Evolutionary conservation across 2,888 invertebrate species (phyloP).

Genomic region (Lasioglossum pauxillum): DNA sequence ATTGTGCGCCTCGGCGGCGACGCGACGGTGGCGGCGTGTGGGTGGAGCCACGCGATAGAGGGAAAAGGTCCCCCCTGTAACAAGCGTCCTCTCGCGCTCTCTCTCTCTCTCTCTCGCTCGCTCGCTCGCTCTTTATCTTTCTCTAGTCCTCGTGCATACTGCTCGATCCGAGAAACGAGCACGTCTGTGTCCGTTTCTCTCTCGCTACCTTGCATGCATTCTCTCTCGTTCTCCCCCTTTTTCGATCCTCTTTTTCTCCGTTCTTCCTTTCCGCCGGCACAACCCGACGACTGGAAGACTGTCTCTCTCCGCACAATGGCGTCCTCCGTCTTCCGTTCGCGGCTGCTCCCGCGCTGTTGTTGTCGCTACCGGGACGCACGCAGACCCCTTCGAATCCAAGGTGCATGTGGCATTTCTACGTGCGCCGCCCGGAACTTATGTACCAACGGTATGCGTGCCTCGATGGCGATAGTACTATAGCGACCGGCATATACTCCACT

Average conservation of each 20-base stretch:
- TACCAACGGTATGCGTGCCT: slow-evolving; percentile 67
- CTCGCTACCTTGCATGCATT: not conserved
- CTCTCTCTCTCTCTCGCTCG: not conserved
- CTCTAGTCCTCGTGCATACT: slow-evolving; percentile 62
- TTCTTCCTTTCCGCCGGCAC: slow-evolving; percentile 31
- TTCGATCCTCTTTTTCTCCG: slow-evolving; percentile 37
- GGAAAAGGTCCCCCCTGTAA: slow-evolving; percentile 71
- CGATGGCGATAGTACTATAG: slow-evolving; percentile 62
- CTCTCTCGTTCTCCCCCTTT: slow-evolving; percentile 4
- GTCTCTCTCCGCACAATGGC: slow-evolving; percentile 55
- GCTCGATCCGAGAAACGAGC: slow-evolving; percentile 66
- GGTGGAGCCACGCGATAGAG: slow-evolving; percentile 78
- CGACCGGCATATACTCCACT: slow-evolving; percentile 42
- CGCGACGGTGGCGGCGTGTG: slow-evolving; percentile 73
- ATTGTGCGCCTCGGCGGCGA: slow-evolving; percentile 76
- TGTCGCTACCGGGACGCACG: slow-evolving; percentile 70
- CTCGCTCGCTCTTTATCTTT: not conserved
- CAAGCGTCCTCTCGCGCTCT: slow-evolving; percentile 49
- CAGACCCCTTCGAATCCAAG: slow-evolving; percentile 64
- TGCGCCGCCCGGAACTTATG: slow-evolving; percentile 65
- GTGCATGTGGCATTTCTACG: slow-evolving; percentile 70
- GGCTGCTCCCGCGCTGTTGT: slow-evolving; percentile 66
- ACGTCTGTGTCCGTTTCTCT: slow-evolving; percentile 55
- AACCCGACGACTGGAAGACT: not conserved
- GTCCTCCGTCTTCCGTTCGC: slow-evolving; percentile 70